Evolutionary conservation across 2,797 vertebrate genomes (phyloP), one percentile per base, ranked within the genome.

Genomic region (Tragelaphus eurycerus): DNA sequence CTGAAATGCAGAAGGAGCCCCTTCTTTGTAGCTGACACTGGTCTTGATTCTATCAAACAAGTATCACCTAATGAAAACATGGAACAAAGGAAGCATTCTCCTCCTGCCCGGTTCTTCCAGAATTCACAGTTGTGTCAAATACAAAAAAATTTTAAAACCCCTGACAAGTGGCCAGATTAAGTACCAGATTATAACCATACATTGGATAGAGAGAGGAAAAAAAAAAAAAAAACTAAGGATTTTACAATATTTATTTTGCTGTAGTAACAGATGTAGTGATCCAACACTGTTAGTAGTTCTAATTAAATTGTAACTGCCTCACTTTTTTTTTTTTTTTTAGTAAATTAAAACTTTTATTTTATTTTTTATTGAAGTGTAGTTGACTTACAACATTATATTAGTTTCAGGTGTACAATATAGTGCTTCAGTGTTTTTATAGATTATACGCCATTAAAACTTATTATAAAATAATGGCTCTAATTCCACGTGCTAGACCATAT

Each of bases 131-230:
- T 4, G 17, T 13, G 31, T 46, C 38, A 34, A 23, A 5, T 0
- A 15, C 1, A 23, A 13, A 60, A 13, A 4, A 38, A 6, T 0
- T 5, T 8, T 31, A 8, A n/a, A 55, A 15, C 48, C 5, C 34
- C 43, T 0, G 29, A 43, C 4, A 60, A 48, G 9, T 38, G 11
- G 4, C 9, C 48, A 46, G 15, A 12, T 10, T 15, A 46, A 52
- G 7, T 29, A 14, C 7, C 23, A 71, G 27, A 25, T 15, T n/a
- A 81, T 29, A 74, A 6, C 7, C 43, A 38, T 17, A 23, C 27
- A 3, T 78, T 29, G 64, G n/a, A 21, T 21, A 71, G 64, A 27
- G 29, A 10, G 25, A 17, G 34, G 34, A n/a, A 38, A 9, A 8
- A 9, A n/a, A n/a, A 34, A 19, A 62, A 31, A 67, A 54, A 74